These are phyloP conservation scores for Oncorhynchus gorbuscha DNA, from an alignment of 2,113 vertebrate species.

Conservation along the genomic window DNA sequence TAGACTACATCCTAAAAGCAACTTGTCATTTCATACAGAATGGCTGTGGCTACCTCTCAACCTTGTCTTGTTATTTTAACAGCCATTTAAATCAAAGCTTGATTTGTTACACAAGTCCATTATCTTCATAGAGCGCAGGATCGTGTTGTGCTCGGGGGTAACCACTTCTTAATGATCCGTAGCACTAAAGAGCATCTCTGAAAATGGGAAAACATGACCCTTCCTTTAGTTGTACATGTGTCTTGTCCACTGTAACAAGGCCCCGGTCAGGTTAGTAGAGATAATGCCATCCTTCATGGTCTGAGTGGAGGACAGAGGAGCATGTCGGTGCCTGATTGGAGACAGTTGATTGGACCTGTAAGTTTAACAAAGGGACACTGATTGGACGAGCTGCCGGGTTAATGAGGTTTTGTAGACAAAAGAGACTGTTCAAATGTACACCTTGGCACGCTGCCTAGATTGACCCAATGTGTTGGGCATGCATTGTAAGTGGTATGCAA, in stretches of 20 bases:
- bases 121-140: background rate
- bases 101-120: background rate
- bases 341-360: slow-evolving; percentile 4
- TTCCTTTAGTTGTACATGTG: too few species aligned
- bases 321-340: slow-evolving; percentile 10
- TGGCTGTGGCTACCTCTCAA: background rate
- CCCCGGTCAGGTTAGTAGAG: background rate
- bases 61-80: background rate
- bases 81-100: background rate
- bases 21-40: too few species aligned
- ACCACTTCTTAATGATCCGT: background rate
- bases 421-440: background rate
- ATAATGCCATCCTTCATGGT: background rate
- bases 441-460: background rate
- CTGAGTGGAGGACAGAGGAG: background rate
- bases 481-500: too few species aligned
- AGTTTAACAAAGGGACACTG: slow-evolving; percentile 30
- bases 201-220: background rate
- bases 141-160: background rate
- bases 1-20: too few species aligned
- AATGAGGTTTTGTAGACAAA: background rate
- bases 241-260: background rate
- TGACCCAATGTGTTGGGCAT: background rate
- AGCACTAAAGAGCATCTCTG: background rate
- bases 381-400: slow-evolving; percentile 19